Evolutionary conservation across 1,140 invertebrate species (phyloP), one percentile per base, ranked within the genome.

Genomic region (Riptortus pedestris): DNA sequence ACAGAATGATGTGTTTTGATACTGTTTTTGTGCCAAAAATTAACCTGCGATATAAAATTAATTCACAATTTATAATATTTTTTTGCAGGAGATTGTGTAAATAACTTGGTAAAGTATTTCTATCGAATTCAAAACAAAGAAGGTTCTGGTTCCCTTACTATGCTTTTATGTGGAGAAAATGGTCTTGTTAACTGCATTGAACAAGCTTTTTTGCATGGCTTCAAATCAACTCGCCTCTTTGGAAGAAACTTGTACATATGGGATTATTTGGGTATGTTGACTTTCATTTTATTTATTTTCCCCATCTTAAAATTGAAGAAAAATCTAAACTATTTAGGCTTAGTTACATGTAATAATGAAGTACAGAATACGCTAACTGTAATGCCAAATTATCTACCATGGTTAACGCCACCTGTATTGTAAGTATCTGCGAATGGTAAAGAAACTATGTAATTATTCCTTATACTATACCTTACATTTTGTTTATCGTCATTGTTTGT

Each of bases 61-160:
- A n/a, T n/a, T n/a, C n/a, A n/a, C n/a, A n/a, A n/a, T n/a, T n/a
- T n/a, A n/a, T n/a, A n/a, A n/a, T n/a, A n/a, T n/a, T n/a, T 55
- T 64, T 12, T 68, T 77, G 48, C 75, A 87, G 88, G 88, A 60
- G 93, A 98, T 77, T 88, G 92, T 69, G 92, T 99, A 0, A 98
- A 98, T 77, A 90, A 87, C 16, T 89, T 99, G 68, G 92, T 98
- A 0, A 98, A 98, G 78, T 93, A 93, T 81, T 94, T 93, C 73
- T 94, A 93, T 71, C 78, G 84, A 64, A 80, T 82, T 18, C 84
- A 85, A 66, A 86, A 90, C 66, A 91, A 95, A 73, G 80, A 81
- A 63, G 79, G 80, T 70, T 83, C 86, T 33, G 91, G 84, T n/a
- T 68, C 68, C 1, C 76, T 98, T 29, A 96, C 95, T 18, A 86